These are phyloP conservation scores for Autographa gamma DNA, from an alignment of 2,888 invertebrate genomes.

Conservation along the genomic window DNA sequence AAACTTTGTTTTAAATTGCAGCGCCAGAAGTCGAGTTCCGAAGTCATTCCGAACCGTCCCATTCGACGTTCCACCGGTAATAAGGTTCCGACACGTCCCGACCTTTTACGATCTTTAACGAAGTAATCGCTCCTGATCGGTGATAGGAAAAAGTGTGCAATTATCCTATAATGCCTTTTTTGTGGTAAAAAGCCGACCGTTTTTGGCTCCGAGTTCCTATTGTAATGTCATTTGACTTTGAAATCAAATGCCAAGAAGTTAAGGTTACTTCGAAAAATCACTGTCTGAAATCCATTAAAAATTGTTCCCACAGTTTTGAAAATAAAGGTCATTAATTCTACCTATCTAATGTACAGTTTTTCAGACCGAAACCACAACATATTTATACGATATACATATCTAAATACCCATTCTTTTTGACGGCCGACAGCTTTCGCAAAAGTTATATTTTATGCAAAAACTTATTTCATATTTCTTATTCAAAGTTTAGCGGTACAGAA, in stretches of 20 bases:
- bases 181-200: slow-evolving; percentile 17
- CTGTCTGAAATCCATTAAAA: not conserved
- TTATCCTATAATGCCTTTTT: slow-evolving; percentile 48
- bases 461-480: slow-evolving; percentile 85
- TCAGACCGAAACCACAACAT: slow-evolving; percentile 22
- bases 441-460: slow-evolving; percentile 83
- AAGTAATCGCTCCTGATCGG: slow-evolving; percentile 65
- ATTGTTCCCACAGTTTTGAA: not conserved
- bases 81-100: slow-evolving; percentile 70
- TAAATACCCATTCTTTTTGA: slow-evolving; percentile 67
- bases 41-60: slow-evolving; percentile 69
- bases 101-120: slow-evolving; percentile 67
- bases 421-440: slow-evolving; percentile 73
- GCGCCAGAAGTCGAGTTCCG: slow-evolving; percentile 68
- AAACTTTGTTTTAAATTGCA: slow-evolving; percentile 82
- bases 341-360: not conserved
- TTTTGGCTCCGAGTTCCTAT: not conserved
- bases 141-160: slow-evolving; percentile 60
- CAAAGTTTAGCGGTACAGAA: slow-evolving; percentile 68
- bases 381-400: slow-evolving; percentile 37
- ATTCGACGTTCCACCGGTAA: slow-evolving; percentile 66
- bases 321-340: not conserved
- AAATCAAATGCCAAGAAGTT: not conserved
- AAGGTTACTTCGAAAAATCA: not conserved
- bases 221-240: slow-evolving; percentile 4